These are phyloP conservation scores for human (Homo sapiens) DNA, from an alignment of 2,113 vertebrate species.

Conservation along the genomic window GRCh38 chrX:28438001-28438500, in stretches of 20 bases:
- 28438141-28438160: constrained; percentile 30
- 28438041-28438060: constrained; percentile 36
- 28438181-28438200: not conserved
- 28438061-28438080: not conserved
- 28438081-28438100: not conserved
- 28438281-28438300: constrained; percentile 4
- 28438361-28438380: not conserved
- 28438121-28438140: not conserved
- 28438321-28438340: not conserved
- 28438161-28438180: not conserved
- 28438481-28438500: not conserved
- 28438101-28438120: not conserved
- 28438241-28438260: not conserved
- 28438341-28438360: not conserved
- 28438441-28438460: not conserved
- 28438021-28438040: not conserved
- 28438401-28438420: constrained; percentile 22
- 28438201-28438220: not conserved
- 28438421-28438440: constrained; percentile 19
- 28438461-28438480: constrained; percentile 32
- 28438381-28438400: constrained; percentile 36
- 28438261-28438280: constrained; percentile 11
- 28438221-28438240: not conserved
- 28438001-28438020: constrained; percentile 39
- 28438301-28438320: not conserved